Percentiles rank a stretch among this genome's conserved stretches.
Conservation (phyloP, 2,797 vertebrate species). For the Sternotherus odoratus region DNA sequence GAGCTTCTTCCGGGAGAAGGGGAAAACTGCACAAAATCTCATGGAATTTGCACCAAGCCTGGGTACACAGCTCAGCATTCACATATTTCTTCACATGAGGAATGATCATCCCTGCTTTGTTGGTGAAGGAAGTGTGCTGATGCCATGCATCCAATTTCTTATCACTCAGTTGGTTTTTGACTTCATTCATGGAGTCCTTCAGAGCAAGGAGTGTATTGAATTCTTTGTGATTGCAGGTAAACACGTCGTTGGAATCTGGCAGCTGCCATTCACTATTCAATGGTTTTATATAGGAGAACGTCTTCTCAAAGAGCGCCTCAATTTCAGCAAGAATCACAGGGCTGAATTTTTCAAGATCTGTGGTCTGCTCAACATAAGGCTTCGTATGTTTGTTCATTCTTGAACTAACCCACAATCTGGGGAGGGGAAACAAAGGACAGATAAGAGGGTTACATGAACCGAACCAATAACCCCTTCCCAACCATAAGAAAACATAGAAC, state of each 20-base stretch:
- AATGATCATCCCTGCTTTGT: slow-evolving; percentile 92
- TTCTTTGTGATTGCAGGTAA: slow-evolving; percentile 77
- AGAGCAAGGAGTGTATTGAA: slow-evolving; percentile 84
- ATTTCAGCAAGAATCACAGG: slow-evolving; percentile 84
- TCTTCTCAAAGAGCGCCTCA: slow-evolving; percentile 88
- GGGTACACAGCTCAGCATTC: slow-evolving; percentile 95
- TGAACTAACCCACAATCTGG: slow-evolving; percentile 65
- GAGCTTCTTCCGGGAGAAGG: slow-evolving; percentile 85
- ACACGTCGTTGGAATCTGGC: slow-evolving; percentile 82
- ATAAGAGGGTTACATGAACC: slow-evolving; percentile 20
- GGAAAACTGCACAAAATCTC: slow-evolving; percentile 90
- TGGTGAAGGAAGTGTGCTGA: slow-evolving; percentile 93
- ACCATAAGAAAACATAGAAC: rapidly evolving
- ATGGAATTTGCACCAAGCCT: slow-evolving; percentile 97
- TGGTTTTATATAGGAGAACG: slow-evolving; percentile 85
- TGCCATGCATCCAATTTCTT: slow-evolving; percentile 95
- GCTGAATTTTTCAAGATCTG: slow-evolving; percentile 71
- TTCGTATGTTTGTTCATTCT: slow-evolving; percentile 80
- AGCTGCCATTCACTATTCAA: slow-evolving; percentile 84
- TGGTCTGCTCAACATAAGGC: slow-evolving; percentile 22
- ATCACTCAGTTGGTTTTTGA: slow-evolving; percentile 94
- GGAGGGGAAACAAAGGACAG: background rate
- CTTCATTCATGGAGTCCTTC: slow-evolving; percentile 90
- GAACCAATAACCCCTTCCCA: background rate
- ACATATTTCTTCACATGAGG: slow-evolving; percentile 83